A percentile compares a stretch with the other conserved stretches of the same genome.
Evolutionary conservation across 2,888 invertebrate genomes (phyloP).

Genomic region (Ennomos quercinarius): DNA sequence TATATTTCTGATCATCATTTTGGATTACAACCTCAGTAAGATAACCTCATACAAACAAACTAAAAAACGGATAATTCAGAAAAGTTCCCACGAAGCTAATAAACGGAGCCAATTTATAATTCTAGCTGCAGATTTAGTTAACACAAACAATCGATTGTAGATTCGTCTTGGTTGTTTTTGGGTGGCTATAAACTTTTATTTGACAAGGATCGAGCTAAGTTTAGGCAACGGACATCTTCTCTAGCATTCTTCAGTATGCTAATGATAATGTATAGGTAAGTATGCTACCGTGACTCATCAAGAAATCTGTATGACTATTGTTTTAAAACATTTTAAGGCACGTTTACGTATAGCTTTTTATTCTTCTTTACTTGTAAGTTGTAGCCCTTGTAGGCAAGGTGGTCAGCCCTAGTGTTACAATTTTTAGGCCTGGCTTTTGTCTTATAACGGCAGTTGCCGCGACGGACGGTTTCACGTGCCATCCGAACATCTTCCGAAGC

Average conservation of each 20-base stretch:
- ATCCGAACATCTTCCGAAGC: too few species aligned
- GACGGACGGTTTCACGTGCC: too few species aligned
- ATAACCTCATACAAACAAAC: constrained; percentile 40
- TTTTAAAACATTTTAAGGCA: too few species aligned
- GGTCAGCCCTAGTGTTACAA: too few species aligned
- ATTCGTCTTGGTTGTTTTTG: constrained; percentile 61
- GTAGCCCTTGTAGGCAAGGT: too few species aligned
- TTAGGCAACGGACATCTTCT: constrained; percentile 7
- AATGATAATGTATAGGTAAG: not conserved
- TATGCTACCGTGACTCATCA: too few species aligned
- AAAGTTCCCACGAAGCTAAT: constrained; percentile 66
- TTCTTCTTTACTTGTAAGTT: too few species aligned
- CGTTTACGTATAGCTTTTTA: too few species aligned
- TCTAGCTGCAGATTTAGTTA: constrained; percentile 73
- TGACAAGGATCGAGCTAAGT: constrained; percentile 42
- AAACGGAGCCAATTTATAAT: constrained; percentile 74
- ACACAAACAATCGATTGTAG: constrained; percentile 66
- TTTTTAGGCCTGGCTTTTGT: too few species aligned
- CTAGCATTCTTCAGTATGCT: not conserved
- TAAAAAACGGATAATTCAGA: constrained; percentile 27
- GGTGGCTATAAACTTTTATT: constrained; percentile 50
- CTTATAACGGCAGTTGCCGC: too few species aligned
- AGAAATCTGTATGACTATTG: too few species aligned
- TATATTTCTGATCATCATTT: constrained; percentile 27
- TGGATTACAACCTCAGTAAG: constrained; percentile 33